phyloP scores from a whole-genome alignment of 2,113 vertebrate species.

The Todiramphus saurophagus region DNA sequence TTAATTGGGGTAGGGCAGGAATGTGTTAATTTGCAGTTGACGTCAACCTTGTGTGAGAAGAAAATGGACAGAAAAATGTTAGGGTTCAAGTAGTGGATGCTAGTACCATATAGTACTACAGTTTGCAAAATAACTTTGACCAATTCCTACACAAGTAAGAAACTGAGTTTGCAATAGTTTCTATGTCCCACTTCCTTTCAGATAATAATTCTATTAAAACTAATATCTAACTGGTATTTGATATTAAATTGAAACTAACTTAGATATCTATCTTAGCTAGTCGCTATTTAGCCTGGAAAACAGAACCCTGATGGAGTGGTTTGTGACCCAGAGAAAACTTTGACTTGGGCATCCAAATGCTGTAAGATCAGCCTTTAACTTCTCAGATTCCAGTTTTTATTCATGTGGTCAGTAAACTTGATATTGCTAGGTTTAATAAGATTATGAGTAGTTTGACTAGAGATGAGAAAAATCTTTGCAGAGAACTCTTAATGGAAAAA shows the following conservation, averaged over 20 bases:
- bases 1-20: not conserved
- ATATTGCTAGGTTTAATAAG: slow-evolving; percentile 26
- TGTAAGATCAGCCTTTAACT: not conserved
- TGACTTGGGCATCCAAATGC: not conserved
- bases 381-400: not conserved
- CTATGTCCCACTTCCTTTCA: not conserved
- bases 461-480: not conserved
- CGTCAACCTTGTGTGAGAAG: not conserved
- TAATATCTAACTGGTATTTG: not conserved
- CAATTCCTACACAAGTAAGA: not conserved
- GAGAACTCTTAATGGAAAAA: slow-evolving; percentile 25
- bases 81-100: not conserved
- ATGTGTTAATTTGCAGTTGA: not conserved
- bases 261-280: not conserved
- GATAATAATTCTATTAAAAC: not conserved
- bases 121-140: not conserved
- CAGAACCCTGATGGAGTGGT: not conserved
- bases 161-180: not conserved
- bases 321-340: not conserved
- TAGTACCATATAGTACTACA: not conserved
- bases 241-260: not conserved
- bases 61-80: not conserved
- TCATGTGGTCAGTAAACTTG: not conserved
- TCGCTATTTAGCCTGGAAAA: not conserved
- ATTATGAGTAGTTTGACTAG: not conserved